These are phyloP conservation scores for Microctenopoma lineatum DNA, from an alignment of 2,797 vertebrate species.

Conservation along the genomic window DNA sequence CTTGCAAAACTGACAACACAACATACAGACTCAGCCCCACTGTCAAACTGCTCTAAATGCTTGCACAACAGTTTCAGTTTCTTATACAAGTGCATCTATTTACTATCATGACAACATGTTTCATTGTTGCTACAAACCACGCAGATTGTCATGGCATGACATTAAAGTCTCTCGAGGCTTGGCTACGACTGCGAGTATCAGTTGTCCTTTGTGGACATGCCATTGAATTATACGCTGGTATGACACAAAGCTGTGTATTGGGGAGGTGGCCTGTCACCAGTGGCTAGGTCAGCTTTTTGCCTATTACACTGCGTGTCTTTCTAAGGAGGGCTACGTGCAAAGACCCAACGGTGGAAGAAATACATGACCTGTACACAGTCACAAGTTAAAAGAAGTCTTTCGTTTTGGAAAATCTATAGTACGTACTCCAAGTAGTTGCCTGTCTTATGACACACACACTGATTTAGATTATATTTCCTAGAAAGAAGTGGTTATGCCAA, in stretches of 20 bases:
- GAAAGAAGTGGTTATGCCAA: neutral
- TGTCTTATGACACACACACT: neutral
- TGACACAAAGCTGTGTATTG: conserved; percentile 55
- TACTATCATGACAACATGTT: conserved; percentile 41
- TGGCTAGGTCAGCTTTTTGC: conserved; percentile 70
- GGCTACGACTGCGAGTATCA: conserved; percentile 40
- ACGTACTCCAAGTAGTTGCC: neutral
- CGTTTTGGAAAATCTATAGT: neutral
- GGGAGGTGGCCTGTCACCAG: conserved; percentile 69
- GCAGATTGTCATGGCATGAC: conserved; percentile 49
- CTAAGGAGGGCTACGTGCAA: conserved; percentile 38
- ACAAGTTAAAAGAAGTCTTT: neutral
- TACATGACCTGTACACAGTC: neutral
- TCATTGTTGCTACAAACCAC: conserved; percentile 53
- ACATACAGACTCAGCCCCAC: neutral
- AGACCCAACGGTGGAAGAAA: conserved; percentile 19
- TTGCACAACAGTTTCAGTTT: conserved; percentile 16
- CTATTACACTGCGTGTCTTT: conserved; percentile 42
- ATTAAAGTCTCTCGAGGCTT: conserved; percentile 51
- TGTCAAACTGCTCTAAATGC: conserved; percentile 22
- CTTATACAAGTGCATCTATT: conserved; percentile 37
- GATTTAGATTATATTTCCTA: no score
- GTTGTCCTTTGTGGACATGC: conserved; percentile 60
- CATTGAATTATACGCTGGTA: conserved; percentile 46
- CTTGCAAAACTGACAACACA: neutral